Conservation (phyloP, 2,888 invertebrate genomes). For the Hartigia nigra region DNA sequence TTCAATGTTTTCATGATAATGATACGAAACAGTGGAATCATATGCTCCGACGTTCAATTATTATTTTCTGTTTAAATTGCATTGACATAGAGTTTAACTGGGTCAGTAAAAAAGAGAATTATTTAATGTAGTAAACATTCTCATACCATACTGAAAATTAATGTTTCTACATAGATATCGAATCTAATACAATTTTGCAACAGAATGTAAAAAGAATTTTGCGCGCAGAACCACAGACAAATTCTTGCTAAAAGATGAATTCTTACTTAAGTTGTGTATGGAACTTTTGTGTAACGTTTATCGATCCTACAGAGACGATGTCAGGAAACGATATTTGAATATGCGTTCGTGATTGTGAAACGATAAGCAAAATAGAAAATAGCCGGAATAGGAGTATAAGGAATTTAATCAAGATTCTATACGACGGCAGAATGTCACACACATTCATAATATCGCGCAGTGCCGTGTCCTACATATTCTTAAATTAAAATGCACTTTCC, state of each 20-base stretch:
- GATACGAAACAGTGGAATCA: too few species aligned
- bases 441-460: background rate
- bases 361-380: background rate
- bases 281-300: background rate
- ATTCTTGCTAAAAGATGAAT: background rate
- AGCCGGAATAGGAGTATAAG: background rate
- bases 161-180: background rate
- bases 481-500: slow-evolving; percentile 30
- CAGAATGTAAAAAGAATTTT: background rate
- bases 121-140: background rate
- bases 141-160: background rate
- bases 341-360: background rate
- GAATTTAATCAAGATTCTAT: background rate
- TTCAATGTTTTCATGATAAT: background rate
- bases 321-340: background rate
- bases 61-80: background rate
- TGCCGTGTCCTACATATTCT: slow-evolving; percentile 15
- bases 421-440: background rate
- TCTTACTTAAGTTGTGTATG: background rate
- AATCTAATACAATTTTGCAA: background rate
- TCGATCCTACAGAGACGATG: background rate
- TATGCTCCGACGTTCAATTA: background rate
- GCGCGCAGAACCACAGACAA: background rate
- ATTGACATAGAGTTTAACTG: background rate
- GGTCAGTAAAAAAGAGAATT: background rate